Evolutionary conservation across 2,888 invertebrate genomes (phyloP).

Genomic region (Morinoia aosen): DNA sequence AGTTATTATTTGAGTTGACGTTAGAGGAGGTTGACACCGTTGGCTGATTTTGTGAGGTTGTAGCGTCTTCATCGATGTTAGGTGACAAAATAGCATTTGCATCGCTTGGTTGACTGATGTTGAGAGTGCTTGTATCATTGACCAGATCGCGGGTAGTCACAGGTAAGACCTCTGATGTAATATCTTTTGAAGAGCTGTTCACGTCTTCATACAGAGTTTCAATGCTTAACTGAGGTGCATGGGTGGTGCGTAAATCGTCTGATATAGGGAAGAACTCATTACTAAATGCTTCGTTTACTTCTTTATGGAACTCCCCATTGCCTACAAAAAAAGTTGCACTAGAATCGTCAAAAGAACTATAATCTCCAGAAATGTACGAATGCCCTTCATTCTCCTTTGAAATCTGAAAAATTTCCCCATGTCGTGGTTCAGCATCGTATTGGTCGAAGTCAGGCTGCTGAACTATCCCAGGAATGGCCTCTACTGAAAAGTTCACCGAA

Average conservation of each 20-base stretch:
- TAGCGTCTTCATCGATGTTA: background rate
- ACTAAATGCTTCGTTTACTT: background rate
- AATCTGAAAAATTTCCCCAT: background rate
- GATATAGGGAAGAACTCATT: background rate
- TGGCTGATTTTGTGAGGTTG: background rate
- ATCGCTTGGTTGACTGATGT: background rate
- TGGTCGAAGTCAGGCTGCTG: background rate
- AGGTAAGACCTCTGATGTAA: background rate
- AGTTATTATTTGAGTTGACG: background rate
- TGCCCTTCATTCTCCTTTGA: background rate
- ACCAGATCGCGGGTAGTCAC: background rate
- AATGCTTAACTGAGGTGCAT: background rate
- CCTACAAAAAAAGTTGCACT: background rate
- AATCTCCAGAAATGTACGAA: background rate
- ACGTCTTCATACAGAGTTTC: background rate
- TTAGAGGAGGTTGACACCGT: background rate
- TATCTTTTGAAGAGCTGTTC: background rate
- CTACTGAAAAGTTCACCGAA: background rate
- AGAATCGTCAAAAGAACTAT: background rate
- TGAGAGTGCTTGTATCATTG: background rate
- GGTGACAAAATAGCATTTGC: background rate
- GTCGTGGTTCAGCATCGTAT: background rate
- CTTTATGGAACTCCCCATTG: background rate
- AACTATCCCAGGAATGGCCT: background rate
- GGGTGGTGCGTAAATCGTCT: background rate